phyloP scores from a whole-genome alignment of 2,113 vertebrate genomes.

The Lanius collurio region DNA sequence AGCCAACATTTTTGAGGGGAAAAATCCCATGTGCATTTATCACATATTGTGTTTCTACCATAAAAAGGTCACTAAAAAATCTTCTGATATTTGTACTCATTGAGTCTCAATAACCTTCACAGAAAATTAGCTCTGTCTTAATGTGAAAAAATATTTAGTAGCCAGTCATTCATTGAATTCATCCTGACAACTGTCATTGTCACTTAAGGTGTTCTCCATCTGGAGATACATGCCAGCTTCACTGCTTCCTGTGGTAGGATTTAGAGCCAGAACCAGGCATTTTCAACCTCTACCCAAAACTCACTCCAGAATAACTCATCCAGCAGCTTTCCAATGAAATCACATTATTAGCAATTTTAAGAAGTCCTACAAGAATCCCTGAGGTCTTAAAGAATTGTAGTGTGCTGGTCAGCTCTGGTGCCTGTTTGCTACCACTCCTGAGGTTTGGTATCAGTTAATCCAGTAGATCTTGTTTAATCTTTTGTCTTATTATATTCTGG shows the following conservation, averaged over 20 bases:
- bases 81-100: not conserved
- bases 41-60: not conserved
- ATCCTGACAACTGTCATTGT: not conserved
- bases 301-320: not conserved
- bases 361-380: not conserved
- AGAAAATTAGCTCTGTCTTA: not conserved
- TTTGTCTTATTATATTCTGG: not conserved
- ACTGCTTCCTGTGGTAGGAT: not conserved
- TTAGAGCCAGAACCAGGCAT: not conserved
- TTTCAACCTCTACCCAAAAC: not conserved
- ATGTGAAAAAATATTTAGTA: not conserved
- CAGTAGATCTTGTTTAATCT: not conserved
- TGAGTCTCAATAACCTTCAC: not conserved
- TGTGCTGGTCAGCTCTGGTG: not conserved
- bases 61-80: not conserved
- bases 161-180: not conserved
- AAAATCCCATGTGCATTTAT: not conserved
- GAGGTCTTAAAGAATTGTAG: not conserved
- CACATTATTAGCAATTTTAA: not conserved
- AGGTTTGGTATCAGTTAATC: not conserved
- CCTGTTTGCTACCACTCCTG: not conserved
- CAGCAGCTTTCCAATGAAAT: not conserved
- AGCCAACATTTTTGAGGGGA: not conserved
- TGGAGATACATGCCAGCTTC: not conserved
- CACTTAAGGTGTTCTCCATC: not conserved